A percentile compares a stretch with the other conserved stretches of the same genome.
Evolutionary conservation across 1,140 invertebrate species (phyloP).

Genomic region (Leptinotarsa undecemlineata): DNA sequence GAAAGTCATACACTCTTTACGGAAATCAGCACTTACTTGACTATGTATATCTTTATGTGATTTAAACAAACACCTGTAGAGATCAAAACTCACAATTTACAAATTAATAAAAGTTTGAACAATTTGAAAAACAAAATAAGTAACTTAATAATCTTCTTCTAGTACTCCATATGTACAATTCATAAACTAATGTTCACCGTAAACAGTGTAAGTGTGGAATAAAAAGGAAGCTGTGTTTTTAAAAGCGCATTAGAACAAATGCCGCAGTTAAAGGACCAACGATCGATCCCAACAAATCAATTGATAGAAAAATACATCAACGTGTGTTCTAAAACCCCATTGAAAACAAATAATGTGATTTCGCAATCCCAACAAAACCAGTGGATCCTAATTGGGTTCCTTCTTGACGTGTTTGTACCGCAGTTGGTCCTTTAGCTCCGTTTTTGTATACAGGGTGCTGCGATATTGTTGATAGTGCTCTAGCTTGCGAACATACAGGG

Average conservation of each 20-base stretch:
- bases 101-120: too few species aligned
- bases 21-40: too few species aligned
- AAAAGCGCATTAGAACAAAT: not conserved
- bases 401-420: not conserved
- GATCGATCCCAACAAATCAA: not conserved
- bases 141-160: too few species aligned
- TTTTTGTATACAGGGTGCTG: conserved; percentile 22
- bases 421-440: not conserved
- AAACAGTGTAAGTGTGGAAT: not conserved
- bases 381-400: not conserved
- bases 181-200: too few species aligned
- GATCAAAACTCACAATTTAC: too few species aligned
- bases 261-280: not conserved
- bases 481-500: conserved; percentile 4
- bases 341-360: too few species aligned
- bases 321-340: too few species aligned
- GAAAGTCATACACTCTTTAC: too few species aligned
- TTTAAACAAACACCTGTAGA: too few species aligned
- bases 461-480: conserved; percentile 18
- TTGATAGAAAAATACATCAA: not conserved
- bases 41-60: too few species aligned
- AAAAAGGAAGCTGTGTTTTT: not conserved
- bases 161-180: too few species aligned
- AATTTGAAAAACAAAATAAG: too few species aligned
- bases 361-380: not conserved